phyloP scores from a whole-genome alignment of 2,113 vertebrate species.

The Peucedramus taeniatus region DNA sequence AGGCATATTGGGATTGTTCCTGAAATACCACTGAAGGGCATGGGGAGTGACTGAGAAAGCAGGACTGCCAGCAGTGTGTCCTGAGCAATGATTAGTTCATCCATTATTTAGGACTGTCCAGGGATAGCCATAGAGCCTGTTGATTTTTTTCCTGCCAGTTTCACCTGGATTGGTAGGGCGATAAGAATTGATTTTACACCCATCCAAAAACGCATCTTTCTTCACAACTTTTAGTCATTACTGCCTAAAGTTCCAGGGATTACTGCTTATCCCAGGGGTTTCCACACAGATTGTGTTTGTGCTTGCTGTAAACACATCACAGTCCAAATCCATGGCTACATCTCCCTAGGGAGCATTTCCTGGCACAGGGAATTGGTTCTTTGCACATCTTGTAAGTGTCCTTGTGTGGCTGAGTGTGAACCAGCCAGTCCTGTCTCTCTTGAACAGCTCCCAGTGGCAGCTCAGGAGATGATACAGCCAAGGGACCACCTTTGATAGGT shows the following conservation, averaged over 20 bases:
- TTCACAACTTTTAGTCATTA: background rate
- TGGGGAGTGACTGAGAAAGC: background rate
- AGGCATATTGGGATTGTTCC: background rate
- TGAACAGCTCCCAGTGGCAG: rapidly evolving
- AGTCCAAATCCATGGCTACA: background rate
- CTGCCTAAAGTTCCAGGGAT: background rate
- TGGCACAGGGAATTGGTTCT: background rate
- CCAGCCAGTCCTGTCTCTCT: background rate
- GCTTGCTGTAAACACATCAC: background rate
- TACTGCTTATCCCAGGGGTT: background rate
- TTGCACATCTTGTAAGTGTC: background rate
- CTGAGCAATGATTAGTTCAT: background rate
- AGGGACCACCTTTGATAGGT: background rate
- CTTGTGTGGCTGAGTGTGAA: background rate
- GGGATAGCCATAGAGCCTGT: background rate
- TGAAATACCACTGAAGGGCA: background rate
- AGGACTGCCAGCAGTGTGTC: background rate
- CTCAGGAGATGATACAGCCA: background rate
- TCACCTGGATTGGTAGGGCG: background rate
- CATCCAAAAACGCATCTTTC: rapidly evolving
- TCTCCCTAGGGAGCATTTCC: background rate
- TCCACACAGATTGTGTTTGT: background rate
- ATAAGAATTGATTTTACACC: background rate
- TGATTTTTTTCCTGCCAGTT: background rate
- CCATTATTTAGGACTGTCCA: background rate